These are phyloP conservation scores for Machimus rusticus DNA, from an alignment of 2,888 invertebrate species.

Conservation along the genomic window DNA sequence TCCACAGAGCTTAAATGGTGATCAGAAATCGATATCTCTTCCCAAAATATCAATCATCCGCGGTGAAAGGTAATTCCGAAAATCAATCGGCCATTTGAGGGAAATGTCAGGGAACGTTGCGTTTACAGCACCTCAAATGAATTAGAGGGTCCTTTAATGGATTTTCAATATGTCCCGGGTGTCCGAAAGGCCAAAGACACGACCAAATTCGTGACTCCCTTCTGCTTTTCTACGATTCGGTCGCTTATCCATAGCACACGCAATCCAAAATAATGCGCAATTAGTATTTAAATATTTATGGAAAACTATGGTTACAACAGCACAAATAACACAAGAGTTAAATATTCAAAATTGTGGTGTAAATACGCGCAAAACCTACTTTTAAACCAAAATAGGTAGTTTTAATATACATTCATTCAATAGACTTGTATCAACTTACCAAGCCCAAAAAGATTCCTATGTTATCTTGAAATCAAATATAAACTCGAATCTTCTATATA, in stretches of 20 bases:
- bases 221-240: not conserved
- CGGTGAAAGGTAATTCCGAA: not conserved
- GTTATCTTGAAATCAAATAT: too few relatives aligned
- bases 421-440: not conserved
- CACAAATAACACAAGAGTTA: not conserved
- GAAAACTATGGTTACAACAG: not conserved
- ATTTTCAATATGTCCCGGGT: not conserved
- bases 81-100: constrained; percentile 20
- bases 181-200: not conserved
- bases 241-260: not conserved
- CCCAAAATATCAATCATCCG: constrained; percentile 18
- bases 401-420: not conserved
- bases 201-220: not conserved
- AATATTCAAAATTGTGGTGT: not conserved
- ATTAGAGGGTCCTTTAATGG: constrained; percentile 3
- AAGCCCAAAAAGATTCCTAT: not conserved
- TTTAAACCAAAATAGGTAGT: not conserved
- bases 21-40: constrained; percentile 5
- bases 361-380: not conserved
- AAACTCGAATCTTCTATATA: too few relatives aligned
- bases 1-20: not conserved
- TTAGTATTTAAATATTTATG: not conserved
- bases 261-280: not conserved
- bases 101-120: constrained; percentile 32
- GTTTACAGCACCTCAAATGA: not conserved